phyloP scores from a whole-genome alignment of 2,113 vertebrate species.

The Psephotus haematonotus region DNA sequence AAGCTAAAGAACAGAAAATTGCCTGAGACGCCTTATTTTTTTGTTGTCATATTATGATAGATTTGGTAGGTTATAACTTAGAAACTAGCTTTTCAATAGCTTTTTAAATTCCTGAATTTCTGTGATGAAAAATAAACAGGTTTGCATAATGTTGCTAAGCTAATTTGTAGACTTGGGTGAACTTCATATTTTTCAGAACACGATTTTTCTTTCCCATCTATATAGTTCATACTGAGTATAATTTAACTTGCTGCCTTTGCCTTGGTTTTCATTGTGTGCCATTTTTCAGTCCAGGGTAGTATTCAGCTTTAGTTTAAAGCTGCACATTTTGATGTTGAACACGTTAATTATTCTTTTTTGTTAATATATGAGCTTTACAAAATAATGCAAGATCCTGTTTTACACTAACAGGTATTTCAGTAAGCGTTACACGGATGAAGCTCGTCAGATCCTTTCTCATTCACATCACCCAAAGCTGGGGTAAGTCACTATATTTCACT shows the following conservation, averaged over 20 bases:
- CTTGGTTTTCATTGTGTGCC: not conserved
- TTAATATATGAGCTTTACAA: not conserved
- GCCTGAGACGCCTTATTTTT: not conserved
- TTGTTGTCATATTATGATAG: not conserved
- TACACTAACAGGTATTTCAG: conserved; percentile 87
- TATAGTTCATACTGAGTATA: not conserved
- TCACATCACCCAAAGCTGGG: conserved; percentile 93
- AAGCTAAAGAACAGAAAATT: not conserved
- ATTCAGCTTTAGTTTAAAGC: not conserved
- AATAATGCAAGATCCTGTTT: not conserved
- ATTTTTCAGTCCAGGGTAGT: not conserved
- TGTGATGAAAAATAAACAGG: not conserved
- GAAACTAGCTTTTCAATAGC: not conserved
- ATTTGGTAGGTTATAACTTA: not conserved
- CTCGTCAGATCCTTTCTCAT: conserved; percentile 87
- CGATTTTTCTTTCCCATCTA: not conserved
- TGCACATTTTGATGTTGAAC: not conserved
- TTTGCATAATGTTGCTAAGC: not conserved
- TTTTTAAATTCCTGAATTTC: not conserved
- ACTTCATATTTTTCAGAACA: not conserved
- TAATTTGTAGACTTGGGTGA: not conserved
- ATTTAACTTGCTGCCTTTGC: not conserved
- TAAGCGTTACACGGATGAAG: conserved; percentile 85
- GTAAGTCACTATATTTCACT: conserved; percentile 73
- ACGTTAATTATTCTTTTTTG: not conserved